Conservation (phyloP, 1,140 invertebrate species). For the Bilobella aurantiaca region DNA sequence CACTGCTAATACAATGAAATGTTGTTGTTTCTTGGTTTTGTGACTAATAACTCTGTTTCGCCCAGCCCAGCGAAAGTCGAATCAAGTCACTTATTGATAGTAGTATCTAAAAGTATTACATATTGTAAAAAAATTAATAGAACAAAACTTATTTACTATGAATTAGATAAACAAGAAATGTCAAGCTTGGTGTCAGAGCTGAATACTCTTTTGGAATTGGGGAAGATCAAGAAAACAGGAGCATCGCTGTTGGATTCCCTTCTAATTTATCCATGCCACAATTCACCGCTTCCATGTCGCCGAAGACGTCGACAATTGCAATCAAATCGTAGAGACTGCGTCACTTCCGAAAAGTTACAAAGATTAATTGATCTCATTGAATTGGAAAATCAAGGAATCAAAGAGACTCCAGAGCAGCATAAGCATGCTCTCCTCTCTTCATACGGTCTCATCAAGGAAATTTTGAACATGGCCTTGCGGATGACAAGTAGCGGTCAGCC, state of each 20-base stretch:
- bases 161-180: constrained; percentile 26
- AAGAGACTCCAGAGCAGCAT: constrained; percentile 23
- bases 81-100: too few species aligned
- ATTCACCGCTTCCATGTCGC: constrained; percentile 59
- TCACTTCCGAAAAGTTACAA: constrained; percentile 36
- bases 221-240: constrained; percentile 29
- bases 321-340: constrained; percentile 29
- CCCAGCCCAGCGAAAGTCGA: too few species aligned
- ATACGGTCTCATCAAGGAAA: constrained; percentile 41
- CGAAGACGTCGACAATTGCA: constrained; percentile 7
- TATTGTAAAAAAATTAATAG: too few species aligned
- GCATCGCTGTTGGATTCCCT: constrained; percentile 62
- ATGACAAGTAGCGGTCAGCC: constrained; percentile 23
- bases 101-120: too few species aligned
- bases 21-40: too few species aligned
- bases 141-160: background rate
- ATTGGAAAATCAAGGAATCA: constrained; percentile 35
- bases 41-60: too few species aligned
- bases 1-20: too few species aligned
- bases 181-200: constrained; percentile 20
- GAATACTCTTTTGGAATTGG: constrained; percentile 18
- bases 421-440: constrained; percentile 37
- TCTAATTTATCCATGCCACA: constrained; percentile 71
- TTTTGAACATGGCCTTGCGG: constrained; percentile 33
- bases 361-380: constrained; percentile 38